These are phyloP conservation scores for Siniperca chuatsi DNA, from an alignment of 2,113 vertebrate species.

Conservation along the genomic window DNA sequence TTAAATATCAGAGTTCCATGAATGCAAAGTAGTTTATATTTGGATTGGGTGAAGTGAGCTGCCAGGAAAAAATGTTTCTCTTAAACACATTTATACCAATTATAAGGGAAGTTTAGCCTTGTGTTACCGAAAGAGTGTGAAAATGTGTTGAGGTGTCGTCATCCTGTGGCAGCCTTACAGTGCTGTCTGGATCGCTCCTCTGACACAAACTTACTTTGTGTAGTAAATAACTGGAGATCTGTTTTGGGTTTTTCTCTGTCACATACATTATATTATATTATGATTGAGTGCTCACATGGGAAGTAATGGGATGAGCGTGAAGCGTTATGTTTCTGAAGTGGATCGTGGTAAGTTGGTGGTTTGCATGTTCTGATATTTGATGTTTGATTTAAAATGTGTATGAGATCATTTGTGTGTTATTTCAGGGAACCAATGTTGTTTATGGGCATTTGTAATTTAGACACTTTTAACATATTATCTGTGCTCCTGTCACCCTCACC, in stretches of 20 bases:
- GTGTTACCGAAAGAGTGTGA: background rate
- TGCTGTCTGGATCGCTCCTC: background rate
- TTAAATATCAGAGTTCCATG: background rate
- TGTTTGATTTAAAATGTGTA: slow-evolving; percentile 22
- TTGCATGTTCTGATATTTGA: slow-evolving; percentile 37
- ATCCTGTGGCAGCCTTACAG: background rate
- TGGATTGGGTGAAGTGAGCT: background rate
- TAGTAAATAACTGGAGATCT: slow-evolving; percentile 61
- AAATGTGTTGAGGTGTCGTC: background rate
- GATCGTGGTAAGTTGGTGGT: background rate
- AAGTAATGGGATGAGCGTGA: slow-evolving; percentile 12
- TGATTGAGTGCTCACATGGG: slow-evolving; percentile 13
- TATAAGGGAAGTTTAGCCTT: background rate
- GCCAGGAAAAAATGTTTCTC: background rate
- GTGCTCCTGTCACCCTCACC: slow-evolving; percentile 3
- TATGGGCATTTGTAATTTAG: slow-evolving; percentile 54
- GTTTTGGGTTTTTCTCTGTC: background rate
- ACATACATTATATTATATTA: background rate
- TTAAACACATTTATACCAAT: background rate
- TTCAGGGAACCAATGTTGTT: slow-evolving; percentile 60
- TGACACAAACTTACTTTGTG: slow-evolving; percentile 13
- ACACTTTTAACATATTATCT: slow-evolving; percentile 14
- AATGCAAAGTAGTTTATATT: background rate
- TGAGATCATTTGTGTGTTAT: slow-evolving; percentile 23
- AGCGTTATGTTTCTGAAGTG: background rate